phyloP scores from a whole-genome alignment of 2,113 vertebrate genomes.

The Cinclus cinclus region DNA sequence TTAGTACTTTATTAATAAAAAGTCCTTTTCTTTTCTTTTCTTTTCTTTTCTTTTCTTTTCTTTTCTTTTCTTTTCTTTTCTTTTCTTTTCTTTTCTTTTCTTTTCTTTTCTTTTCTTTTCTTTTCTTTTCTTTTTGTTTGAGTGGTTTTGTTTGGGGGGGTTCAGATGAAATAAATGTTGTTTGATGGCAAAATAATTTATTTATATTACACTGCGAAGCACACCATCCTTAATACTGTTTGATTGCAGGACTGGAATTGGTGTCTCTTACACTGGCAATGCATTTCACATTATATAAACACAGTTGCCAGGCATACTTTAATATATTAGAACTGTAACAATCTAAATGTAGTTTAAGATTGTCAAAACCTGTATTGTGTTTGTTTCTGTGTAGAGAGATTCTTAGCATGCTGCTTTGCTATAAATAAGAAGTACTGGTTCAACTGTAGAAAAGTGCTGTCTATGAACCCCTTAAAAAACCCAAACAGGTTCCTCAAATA shows the following conservation, averaged over 20 bases:
- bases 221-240: background rate
- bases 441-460: background rate
- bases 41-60: too few species aligned
- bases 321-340: background rate
- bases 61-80: too few species aligned
- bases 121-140: background rate
- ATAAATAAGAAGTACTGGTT: background rate
- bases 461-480: background rate
- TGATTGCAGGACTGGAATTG: background rate
- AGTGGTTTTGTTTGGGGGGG: accelerated
- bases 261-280: background rate
- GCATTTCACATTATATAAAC: background rate
- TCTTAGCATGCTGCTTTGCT: background rate
- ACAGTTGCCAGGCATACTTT: background rate
- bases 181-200: background rate
- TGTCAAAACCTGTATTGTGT: background rate
- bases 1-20: background rate
- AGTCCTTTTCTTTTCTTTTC: too few species aligned
- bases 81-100: too few species aligned
- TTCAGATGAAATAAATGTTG: background rate
- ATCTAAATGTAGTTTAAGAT: background rate
- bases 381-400: background rate
- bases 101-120: background rate
- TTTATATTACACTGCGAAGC: background rate
- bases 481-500: background rate